A percentile compares a stretch with the other conserved stretches of the same genome.
phyloP scores from a whole-genome alignment of 2,888 invertebrate genomes.

The Geotrupes spiniger region DNA sequence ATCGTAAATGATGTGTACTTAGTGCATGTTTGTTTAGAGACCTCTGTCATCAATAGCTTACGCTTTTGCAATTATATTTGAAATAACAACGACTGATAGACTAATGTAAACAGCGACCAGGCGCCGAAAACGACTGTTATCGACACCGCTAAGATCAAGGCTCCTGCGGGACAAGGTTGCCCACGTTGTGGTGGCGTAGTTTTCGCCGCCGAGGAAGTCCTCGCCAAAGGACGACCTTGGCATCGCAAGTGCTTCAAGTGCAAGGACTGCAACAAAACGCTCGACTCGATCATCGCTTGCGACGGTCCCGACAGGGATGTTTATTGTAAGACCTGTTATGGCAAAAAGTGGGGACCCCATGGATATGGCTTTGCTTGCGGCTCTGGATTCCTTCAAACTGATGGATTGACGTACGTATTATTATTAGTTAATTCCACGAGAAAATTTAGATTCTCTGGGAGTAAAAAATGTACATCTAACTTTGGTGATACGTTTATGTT shows the following conservation, averaged over 20 bases:
- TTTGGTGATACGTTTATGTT: no score
- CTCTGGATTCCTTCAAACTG: constrained; percentile 90
- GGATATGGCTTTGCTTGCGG: constrained; percentile 95
- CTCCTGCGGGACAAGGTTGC: constrained; percentile 82
- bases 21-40: constrained; percentile 11
- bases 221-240: constrained; percentile 87
- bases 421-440: not conserved
- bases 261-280: constrained; percentile 86
- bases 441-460: no score
- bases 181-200: constrained; percentile 88
- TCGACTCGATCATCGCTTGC: constrained; percentile 94
- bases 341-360: constrained; percentile 96
- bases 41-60: constrained; percentile 26
- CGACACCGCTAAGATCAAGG: constrained; percentile 77
- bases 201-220: constrained; percentile 91
- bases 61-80: constrained; percentile 15
- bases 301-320: constrained; percentile 91
- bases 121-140: constrained; percentile 75
- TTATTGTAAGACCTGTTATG: constrained; percentile 96
- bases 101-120: constrained; percentile 58
- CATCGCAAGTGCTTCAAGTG: constrained; percentile 94
- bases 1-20: not conserved
- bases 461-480: no score
- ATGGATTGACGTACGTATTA: constrained; percentile 75
- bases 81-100: not conserved